phyloP scores from a whole-genome alignment of 2,797 vertebrate species.

The Australoheros facetus region DNA sequence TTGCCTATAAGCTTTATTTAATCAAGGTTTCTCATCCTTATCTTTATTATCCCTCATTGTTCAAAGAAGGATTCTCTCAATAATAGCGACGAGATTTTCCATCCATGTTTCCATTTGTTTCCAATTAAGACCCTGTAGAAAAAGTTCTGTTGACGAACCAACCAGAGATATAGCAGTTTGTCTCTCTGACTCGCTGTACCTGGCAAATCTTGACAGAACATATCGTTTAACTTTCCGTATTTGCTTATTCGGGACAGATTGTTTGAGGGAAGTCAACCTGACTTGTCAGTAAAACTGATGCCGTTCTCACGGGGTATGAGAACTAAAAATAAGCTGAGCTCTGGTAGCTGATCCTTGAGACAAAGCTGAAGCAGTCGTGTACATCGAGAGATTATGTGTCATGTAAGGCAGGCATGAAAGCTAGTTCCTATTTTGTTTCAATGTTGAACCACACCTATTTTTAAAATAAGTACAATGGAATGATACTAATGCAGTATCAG shows the following conservation, averaged over 20 bases:
- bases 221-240: slow-evolving; percentile 51
- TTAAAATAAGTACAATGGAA: slow-evolving; percentile 2
- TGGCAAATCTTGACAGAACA: slow-evolving; percentile 56
- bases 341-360: slow-evolving; percentile 33
- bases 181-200: slow-evolving; percentile 54
- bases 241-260: slow-evolving; percentile 32
- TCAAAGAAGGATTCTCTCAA: slow-evolving; percentile 52
- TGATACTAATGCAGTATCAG: neutral
- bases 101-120: slow-evolving; percentile 65
- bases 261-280: slow-evolving; percentile 35
- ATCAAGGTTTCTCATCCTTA: slow-evolving; percentile 66
- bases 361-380: slow-evolving; percentile 9
- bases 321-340: slow-evolving; percentile 28
- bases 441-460: slow-evolving; percentile 21
- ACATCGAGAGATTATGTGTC: slow-evolving; percentile 31
- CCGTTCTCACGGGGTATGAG: slow-evolving; percentile 14
- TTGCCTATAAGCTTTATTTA: slow-evolving; percentile 52
- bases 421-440: slow-evolving; percentile 17
- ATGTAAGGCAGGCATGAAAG: slow-evolving; percentile 21
- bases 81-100: slow-evolving; percentile 56
- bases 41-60: slow-evolving; percentile 50
- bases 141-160: slow-evolving; percentile 21
- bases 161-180: slow-evolving; percentile 46
- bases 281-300: slow-evolving; percentile 36
- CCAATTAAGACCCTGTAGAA: slow-evolving; percentile 57